Percentiles rank a stretch among this genome's conserved stretches.
phyloP scores from a whole-genome alignment of 2,888 invertebrate genomes.

The Stenoptilia bipunctidactyla region DNA sequence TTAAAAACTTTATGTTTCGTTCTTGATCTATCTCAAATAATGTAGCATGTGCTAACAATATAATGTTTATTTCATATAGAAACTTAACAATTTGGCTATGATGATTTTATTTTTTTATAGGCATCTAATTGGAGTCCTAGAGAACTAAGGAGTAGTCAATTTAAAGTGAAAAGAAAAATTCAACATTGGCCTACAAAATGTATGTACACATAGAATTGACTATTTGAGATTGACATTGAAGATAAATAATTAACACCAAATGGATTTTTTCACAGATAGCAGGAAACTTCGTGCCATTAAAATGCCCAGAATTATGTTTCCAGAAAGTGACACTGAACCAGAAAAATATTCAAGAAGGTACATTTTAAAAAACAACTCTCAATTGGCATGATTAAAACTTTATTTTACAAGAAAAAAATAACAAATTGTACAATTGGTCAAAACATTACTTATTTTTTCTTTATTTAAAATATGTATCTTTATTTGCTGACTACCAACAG shows the following conservation, averaged over 20 bases:
- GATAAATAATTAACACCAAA: neutral
- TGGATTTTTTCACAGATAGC: constrained; percentile 31
- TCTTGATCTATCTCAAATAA: neutral
- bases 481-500: too few species aligned
- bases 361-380: too few species aligned
- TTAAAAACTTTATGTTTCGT: neutral
- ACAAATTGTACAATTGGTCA: too few species aligned
- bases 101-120: constrained; percentile 25
- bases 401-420: too few species aligned
- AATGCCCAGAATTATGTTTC: constrained; percentile 63
- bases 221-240: neutral
- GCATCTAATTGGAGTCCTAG: constrained; percentile 53
- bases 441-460: too few species aligned
- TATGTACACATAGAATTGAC: constrained; percentile 24
- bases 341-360: constrained; percentile 67
- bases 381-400: too few species aligned
- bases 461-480: too few species aligned
- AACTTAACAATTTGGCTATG: neutral
- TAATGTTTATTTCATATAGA: neutral
- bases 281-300: constrained; percentile 48
- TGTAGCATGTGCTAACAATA: neutral
- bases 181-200: constrained; percentile 62
- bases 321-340: constrained; percentile 64
- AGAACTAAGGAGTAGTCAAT: constrained; percentile 58
- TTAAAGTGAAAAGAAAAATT: constrained; percentile 62